Evolutionary conservation across 1,140 invertebrate genomes (phyloP).

Genomic region (Papilio polyxenes): DNA sequence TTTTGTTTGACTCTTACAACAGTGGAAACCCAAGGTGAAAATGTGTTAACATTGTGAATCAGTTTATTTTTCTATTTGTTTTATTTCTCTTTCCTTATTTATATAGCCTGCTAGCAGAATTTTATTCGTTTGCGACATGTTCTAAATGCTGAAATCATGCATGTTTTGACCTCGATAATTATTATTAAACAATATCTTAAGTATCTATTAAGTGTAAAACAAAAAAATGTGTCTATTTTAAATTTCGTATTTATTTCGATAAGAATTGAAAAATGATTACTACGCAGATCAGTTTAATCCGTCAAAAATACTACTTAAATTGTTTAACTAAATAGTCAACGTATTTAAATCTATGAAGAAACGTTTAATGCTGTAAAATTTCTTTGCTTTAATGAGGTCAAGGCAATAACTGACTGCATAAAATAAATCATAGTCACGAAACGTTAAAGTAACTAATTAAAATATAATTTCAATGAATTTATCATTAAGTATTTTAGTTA

Average conservation of each 20-base stretch:
- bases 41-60: not conserved
- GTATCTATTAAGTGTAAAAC: too few relatives aligned
- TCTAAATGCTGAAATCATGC: too few relatives aligned
- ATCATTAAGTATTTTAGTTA: not conserved
- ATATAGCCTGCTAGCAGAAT: not conserved
- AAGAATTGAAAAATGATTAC: too few relatives aligned
- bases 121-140: too few relatives aligned
- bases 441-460: conserved; percentile 39
- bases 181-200: too few relatives aligned
- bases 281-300: too few relatives aligned
- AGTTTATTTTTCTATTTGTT: not conserved
- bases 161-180: too few relatives aligned
- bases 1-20: too few relatives aligned
- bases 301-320: too few relatives aligned
- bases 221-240: too few relatives aligned
- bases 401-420: conserved; percentile 32
- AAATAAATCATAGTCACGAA: conserved; percentile 42
- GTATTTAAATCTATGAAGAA: not conserved
- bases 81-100: not conserved
- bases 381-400: conserved; percentile 38
- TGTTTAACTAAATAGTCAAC: not conserved
- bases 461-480: conserved; percentile 29
- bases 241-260: too few relatives aligned
- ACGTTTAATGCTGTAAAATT: conserved; percentile 29
- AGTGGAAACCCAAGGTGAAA: not conserved